These are phyloP conservation scores for Diceros bicornis DNA, from an alignment of 2,797 vertebrate genomes.

Conservation along the genomic window DNA sequence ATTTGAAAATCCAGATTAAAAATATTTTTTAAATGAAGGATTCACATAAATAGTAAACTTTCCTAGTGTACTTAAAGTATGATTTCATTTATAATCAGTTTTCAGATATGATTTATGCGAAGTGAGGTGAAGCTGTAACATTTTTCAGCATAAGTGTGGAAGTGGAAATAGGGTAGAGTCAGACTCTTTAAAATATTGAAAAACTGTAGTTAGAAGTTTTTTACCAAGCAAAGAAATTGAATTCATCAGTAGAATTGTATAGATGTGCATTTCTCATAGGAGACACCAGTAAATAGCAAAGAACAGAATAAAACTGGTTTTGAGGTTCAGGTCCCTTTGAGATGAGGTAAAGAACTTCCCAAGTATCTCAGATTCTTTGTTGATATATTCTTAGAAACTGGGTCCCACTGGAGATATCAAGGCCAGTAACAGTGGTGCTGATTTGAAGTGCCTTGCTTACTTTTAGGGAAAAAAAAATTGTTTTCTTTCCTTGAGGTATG, in stretches of 20 bases:
- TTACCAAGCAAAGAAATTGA: neutral
- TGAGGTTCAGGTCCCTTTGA: neutral
- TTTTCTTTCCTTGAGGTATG: neutral
- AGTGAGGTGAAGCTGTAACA: neutral
- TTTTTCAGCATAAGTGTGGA: constrained; percentile 43
- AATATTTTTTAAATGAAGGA: constrained; percentile 53
- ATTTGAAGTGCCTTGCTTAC: constrained; percentile 7
- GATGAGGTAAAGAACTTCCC: neutral
- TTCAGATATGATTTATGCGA: constrained; percentile 47
- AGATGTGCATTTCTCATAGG: neutral
- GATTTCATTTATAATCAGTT: constrained; percentile 58
- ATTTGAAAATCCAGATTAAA: constrained; percentile 74
- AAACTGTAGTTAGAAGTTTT: neutral
- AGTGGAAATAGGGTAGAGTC: constrained; percentile 41
- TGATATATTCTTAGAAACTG: constrained; percentile 4
- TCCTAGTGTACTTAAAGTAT: constrained; percentile 41
- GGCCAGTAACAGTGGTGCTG: neutral
- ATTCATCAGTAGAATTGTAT: neutral
- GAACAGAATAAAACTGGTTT: constrained; percentile 52
- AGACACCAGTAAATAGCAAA: neutral
- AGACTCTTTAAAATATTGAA: constrained; percentile 21
- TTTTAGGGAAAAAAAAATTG: neutral
- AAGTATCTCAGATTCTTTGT: neutral
- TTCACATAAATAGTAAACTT: constrained; percentile 70
- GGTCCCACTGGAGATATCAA: neutral